Evolutionary conservation across 1,140 invertebrate genomes (phyloP).

Genomic region (Drosophila varians): DNA sequence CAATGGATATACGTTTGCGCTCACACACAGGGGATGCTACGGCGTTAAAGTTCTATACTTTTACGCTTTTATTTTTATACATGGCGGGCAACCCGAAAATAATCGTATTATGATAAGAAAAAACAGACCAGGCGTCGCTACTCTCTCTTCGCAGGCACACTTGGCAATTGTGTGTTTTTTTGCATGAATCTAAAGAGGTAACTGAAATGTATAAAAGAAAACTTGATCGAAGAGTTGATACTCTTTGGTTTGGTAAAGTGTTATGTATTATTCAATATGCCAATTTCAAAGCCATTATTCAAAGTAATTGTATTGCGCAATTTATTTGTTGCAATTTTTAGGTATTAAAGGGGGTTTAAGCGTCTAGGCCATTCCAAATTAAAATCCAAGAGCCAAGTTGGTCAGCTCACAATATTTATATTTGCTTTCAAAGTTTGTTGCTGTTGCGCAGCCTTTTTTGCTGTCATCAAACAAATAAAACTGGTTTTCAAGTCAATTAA

Average conservation of each 20-base stretch:
- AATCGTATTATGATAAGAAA: slow-evolving; percentile 75
- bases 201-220: neutral
- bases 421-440: slow-evolving; percentile 73
- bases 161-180: neutral
- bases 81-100: slow-evolving; percentile 57
- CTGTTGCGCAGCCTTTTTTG: slow-evolving; percentile 32
- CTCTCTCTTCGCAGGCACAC: too few species aligned
- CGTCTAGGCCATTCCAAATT: too few species aligned
- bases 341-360: too few species aligned
- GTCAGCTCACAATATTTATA: slow-evolving; percentile 65
- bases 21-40: slow-evolving; percentile 16
- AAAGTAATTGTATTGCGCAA: too few species aligned
- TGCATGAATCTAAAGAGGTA: slow-evolving; percentile 30
- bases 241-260: too few species aligned
- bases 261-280: too few species aligned
- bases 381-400: slow-evolving; percentile 44
- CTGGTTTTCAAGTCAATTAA: slow-evolving; percentile 77
- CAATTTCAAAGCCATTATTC: too few species aligned
- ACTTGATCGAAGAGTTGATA: slow-evolving; percentile 15
- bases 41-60: slow-evolving; percentile 65
- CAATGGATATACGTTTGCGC: slow-evolving; percentile 9
- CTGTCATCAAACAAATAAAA: slow-evolving; percentile 76
- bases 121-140: slow-evolving; percentile 29
- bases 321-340: too few species aligned
- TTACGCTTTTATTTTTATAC: slow-evolving; percentile 61